Conservation (phyloP, 2,113 vertebrate species). For the Zosterops borbonicus region DNA sequence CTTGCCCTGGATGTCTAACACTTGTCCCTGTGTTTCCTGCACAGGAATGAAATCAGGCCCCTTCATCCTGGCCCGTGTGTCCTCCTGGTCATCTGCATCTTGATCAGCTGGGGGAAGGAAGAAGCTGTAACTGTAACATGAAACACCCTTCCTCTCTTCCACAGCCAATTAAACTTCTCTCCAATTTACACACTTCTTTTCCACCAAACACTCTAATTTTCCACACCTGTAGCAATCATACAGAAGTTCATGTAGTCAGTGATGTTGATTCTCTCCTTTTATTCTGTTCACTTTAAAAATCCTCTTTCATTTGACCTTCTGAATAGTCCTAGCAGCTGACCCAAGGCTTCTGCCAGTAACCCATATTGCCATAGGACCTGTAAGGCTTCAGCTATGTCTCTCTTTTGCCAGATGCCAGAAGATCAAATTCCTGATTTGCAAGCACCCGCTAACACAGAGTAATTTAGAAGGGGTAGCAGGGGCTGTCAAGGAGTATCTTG, state of each 20-base stretch:
- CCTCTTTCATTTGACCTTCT: background rate
- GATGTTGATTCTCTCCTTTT: background rate
- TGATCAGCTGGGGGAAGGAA: background rate
- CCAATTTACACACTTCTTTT: background rate
- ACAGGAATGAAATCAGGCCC: accelerated
- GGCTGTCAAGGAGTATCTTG: background rate
- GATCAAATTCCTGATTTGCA: slow-evolving; percentile 27
- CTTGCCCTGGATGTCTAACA: background rate
- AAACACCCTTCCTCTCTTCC: background rate
- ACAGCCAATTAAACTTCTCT: background rate
- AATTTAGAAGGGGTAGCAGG: background rate
- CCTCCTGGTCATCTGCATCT: background rate
- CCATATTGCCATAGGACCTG: background rate
- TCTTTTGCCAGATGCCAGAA: background rate
- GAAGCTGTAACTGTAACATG: background rate
- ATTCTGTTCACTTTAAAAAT: background rate
- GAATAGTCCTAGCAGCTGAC: background rate
- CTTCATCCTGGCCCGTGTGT: accelerated
- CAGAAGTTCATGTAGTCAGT: background rate
- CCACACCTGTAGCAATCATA: background rate
- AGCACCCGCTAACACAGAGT: background rate
- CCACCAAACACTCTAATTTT: background rate
- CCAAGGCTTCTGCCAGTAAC: background rate
- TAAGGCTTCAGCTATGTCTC: background rate
- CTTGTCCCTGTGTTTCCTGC: background rate